Conservation (phyloP, 1,140 invertebrate species). For the Rhagoletis zephyria region DNA sequence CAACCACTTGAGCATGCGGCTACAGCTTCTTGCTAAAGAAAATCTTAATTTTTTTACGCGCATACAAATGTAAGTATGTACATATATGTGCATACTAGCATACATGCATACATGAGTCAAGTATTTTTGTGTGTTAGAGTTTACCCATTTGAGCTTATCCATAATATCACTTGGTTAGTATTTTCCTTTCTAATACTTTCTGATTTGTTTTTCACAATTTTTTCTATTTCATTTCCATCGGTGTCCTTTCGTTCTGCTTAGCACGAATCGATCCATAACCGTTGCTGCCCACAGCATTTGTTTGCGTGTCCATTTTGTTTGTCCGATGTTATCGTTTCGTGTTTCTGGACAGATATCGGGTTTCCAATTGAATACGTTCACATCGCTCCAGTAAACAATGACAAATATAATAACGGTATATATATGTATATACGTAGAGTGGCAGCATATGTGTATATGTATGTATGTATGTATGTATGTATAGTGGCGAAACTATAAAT, state of each 20-base stretch:
- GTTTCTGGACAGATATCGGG: constrained; percentile 49
- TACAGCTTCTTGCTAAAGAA: not conserved
- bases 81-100: not conserved
- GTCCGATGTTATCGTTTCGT: constrained; percentile 35
- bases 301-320: constrained; percentile 33
- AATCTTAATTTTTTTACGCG: not conserved
- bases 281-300: not conserved
- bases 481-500: not conserved
- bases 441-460: not conserved
- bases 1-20: not conserved
- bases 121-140: not conserved
- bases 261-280: not conserved
- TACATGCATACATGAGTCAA: not conserved
- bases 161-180: constrained; percentile 25
- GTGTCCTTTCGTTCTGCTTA: not conserved
- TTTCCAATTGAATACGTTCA: constrained; percentile 56
- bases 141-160: not conserved
- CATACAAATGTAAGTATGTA: not conserved
- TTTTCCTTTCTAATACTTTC: constrained; percentile 14
- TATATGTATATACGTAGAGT: not conserved
- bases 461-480: not conserved
- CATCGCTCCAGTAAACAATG: constrained; percentile 37
- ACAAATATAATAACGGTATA: not conserved
- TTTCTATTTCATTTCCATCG: not conserved
- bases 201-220: not conserved